Base-by-base conservation (phyloP, 92 coral and sea anemone species). In the Virgularia gustaviana region DNA sequence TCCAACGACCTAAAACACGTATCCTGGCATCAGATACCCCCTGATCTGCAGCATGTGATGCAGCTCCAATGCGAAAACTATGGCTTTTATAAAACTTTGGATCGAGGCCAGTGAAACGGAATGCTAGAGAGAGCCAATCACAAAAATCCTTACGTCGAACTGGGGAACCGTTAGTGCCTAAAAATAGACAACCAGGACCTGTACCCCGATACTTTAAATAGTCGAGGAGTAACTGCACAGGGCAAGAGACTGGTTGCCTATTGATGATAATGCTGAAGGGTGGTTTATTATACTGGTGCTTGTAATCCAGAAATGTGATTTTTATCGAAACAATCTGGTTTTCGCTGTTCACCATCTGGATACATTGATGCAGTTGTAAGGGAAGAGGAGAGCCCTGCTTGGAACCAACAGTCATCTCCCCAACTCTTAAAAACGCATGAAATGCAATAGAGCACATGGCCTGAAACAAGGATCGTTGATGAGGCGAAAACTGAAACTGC, bases 1-100 rank as follows among this genome's bases (percentile, higher is more conserved):
- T n/a, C n/a, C n/a, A n/a, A n/a, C n/a, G n/a, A n/a, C n/a, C n/a
- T n/a, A n/a, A n/a, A n/a, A n/a, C n/a, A n/a, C n/a, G n/a, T n/a
- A 83, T 79, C 59, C 74, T 80, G 36, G 81, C 67, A 73, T 83
- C 88, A 47, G 88, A 59, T 18, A 79, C 16, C 13, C 88, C 88
- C 61, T 44, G 57, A 10, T 49, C 81, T 49, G 88, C 88, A 45
- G 84, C 85, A 71, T 78, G 79, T 11, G 87, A 78, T 16, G 86
- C 86, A 54, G 86, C 86, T 54, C 86, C 86, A 61, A 77, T 83
- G 29, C 87, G 51, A 43, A 82, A 82, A 71, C 87, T 77, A 34
- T 77, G 87, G 13, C 81, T 81, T 78, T 83, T 79, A 44, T 45
- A 84, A 59, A 65, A 71, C 19, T 77, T 56, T 22, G 88, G 80